Base-by-base conservation (phyloP, 2,888 invertebrate genomes). In the Platerodrilus igneus region DNA sequence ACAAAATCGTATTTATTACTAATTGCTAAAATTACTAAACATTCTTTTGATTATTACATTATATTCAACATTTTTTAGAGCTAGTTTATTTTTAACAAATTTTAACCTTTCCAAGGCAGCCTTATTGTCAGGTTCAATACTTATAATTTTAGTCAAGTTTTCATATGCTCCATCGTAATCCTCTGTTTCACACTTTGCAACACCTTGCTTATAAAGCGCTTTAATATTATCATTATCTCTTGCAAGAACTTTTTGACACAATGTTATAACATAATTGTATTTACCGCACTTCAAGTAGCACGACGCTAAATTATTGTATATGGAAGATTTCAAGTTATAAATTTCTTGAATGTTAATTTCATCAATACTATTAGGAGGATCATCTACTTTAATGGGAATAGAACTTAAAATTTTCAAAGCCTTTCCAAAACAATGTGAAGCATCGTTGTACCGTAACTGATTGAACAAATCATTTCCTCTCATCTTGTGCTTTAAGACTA, bases 221-320 rank as follows among this genome's bases (percentile, higher is more conserved):
- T 76, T 76, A 25, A 73, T 65, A 33, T 69, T 67, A 34, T 58
- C 48, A 3, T 44, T 31, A 41, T 68, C 63, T 8, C 53, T 47
- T 0, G 53, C 50, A 10, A 71, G 67, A 16, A 71, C 69, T 55
- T 70, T 74, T 21, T 68, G 53, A 7, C 74, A 86, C 7, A 88
- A 72, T 21, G 75, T 70, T 17, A 86, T 61, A 0, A 80, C 81
- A 42, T 80, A 77, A 3, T 78, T 73, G 63, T 78, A 84, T 48
- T 83, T 80, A 6, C 78, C 66, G 45, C 74, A 74, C 46, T 79
- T 79, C 11, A 88, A 71, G 53, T 89, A 83, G 60, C 90, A 89
- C 27, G 84, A 83, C 0, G 90, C 86, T 60, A 92, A 70, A 66
- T 93, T 93, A 51, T 86, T 84, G 60, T 84, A 86, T 5, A 90